Percentiles rank a stretch among this genome's conserved stretches.
These are phyloP conservation scores for Phyto melanocephala DNA, from an alignment of 2,888 invertebrate species.

Conservation along the genomic window DNA sequence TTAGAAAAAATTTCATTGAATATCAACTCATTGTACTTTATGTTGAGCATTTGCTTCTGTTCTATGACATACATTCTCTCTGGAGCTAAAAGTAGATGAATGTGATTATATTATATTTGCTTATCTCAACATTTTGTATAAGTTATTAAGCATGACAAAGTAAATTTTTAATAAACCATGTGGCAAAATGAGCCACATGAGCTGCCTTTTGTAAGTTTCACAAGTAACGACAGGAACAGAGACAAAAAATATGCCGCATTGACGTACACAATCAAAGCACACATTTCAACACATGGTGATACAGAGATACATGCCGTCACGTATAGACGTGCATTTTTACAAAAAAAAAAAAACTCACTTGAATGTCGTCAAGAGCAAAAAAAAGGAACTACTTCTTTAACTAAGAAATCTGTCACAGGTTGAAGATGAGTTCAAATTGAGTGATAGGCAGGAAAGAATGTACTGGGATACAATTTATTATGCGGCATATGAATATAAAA, in stretches of 20 bases:
- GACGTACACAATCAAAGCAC: constrained; percentile 40
- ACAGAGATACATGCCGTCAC: not conserved
- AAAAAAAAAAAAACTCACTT: not conserved
- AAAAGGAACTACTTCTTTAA: constrained; percentile 5
- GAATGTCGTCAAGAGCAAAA: not conserved
- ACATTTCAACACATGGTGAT: not conserved
- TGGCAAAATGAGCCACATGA: constrained; percentile 30
- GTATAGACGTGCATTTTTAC: too few relatives aligned
- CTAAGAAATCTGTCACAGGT: constrained; percentile 5
- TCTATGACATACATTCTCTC: too few relatives aligned
- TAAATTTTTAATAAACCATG: constrained; percentile 29
- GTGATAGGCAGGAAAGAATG: not conserved
- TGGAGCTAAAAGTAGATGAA: too few relatives aligned
- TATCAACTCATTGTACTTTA: too few relatives aligned
- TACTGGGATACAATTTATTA: too few relatives aligned
- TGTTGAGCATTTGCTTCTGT: too few relatives aligned
- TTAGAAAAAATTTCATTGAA: too few relatives aligned
- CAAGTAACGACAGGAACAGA: constrained; percentile 1
- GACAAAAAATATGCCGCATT: not conserved
- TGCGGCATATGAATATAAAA: constrained; percentile 36
- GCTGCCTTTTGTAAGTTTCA: constrained; percentile 70
- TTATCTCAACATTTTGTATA: not conserved
- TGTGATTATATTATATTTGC: too few relatives aligned
- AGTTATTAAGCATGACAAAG: constrained; percentile 39
- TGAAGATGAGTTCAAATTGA: not conserved